Evolutionary conservation across 2,797 vertebrate genomes (phyloP).

Genomic region (Adelosebastes latens): DNA sequence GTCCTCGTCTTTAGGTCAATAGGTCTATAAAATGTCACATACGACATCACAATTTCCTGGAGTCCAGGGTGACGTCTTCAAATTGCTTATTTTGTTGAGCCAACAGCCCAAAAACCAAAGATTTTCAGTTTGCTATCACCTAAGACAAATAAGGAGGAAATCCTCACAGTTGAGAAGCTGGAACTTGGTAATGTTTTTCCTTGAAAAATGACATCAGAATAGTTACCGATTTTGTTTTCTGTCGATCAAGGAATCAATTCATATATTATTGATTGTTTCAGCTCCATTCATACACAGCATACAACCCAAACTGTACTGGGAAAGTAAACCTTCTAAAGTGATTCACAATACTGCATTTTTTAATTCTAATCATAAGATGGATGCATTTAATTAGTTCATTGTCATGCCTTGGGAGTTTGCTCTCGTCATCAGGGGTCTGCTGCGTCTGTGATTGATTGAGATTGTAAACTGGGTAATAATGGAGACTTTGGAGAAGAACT

Average conservation of each 20-base stretch:
- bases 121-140: background rate
- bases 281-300: background rate
- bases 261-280: background rate
- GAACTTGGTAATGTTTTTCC: background rate
- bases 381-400: constrained; percentile 35
- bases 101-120: background rate
- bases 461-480: constrained; percentile 3
- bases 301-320: background rate
- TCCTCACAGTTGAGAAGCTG: background rate
- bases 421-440: constrained; percentile 5
- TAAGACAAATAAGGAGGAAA: background rate
- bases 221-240: background rate
- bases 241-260: background rate
- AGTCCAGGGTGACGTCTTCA: background rate
- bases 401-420: constrained; percentile 8
- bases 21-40: background rate
- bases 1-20: too few relatives aligned
- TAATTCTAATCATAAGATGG: constrained; percentile 29
- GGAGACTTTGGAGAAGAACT: background rate
- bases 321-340: background rate
- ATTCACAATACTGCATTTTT: background rate
- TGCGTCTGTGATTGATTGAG: constrained; percentile 33
- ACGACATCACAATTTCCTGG: background rate
- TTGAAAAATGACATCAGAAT: background rate
- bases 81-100: background rate